Conservation (phyloP, 2,888 invertebrate genomes). For the Watsonalla cultraria region DNA sequence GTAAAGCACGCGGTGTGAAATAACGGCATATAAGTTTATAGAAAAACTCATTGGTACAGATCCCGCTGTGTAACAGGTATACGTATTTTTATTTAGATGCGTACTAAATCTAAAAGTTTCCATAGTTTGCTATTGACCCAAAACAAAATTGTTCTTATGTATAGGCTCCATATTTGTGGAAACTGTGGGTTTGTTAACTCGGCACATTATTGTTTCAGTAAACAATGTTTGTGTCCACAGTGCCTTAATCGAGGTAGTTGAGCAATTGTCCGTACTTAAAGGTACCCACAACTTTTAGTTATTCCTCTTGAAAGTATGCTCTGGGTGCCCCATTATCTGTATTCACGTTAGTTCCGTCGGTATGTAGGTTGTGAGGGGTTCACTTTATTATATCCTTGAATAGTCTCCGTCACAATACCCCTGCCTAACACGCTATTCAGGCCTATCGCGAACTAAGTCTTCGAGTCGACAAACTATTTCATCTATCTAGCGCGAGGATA, state of each 20-base stretch:
- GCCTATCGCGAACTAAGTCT: not conserved
- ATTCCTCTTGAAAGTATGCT: slow-evolving; percentile 11
- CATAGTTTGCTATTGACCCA: slow-evolving; percentile 9
- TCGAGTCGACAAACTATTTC: slow-evolving; percentile 25
- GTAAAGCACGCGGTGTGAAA: too few relatives aligned
- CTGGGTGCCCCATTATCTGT: slow-evolving; percentile 9
- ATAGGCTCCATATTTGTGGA: slow-evolving; percentile 36
- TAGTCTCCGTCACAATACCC: slow-evolving; percentile 13
- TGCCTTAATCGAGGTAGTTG: slow-evolving; percentile 33
- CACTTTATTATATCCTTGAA: too few relatives aligned
- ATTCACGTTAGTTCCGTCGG: too few relatives aligned
- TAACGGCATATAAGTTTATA: too few relatives aligned
- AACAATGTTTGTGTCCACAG: slow-evolving; percentile 28
- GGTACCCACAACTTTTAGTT: slow-evolving; percentile 8
- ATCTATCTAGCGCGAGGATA: slow-evolving; percentile 29
- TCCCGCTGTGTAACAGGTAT: too few relatives aligned
- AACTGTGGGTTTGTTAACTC: slow-evolving; percentile 38
- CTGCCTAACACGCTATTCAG: slow-evolving; percentile 21
- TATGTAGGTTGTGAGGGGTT: too few relatives aligned
- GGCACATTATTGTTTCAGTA: slow-evolving; percentile 41
- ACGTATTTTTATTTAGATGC: too few relatives aligned
- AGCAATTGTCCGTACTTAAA: slow-evolving; percentile 24
- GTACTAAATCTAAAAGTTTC: not conserved
- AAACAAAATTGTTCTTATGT: slow-evolving; percentile 19
- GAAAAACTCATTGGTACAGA: too few relatives aligned